Evolutionary conservation across 2,797 vertebrate genomes (phyloP).

Genomic region (Champsocephalus esox): DNA sequence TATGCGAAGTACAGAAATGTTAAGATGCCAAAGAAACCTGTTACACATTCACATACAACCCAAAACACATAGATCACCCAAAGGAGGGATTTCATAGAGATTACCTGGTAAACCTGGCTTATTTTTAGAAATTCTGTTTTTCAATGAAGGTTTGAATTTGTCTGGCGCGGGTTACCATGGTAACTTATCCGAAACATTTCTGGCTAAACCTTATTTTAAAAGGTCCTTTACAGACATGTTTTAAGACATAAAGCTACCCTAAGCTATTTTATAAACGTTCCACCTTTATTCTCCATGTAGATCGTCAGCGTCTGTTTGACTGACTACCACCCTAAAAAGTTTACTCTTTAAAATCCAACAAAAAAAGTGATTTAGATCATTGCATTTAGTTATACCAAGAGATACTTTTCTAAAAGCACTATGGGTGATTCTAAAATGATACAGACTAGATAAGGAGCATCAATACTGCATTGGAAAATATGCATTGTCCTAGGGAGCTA

Average conservation of each 20-base stretch:
- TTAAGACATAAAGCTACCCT: neutral
- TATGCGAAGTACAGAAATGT: neutral
- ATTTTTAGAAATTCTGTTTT: neutral
- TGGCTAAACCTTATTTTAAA: neutral
- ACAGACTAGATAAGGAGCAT: neutral
- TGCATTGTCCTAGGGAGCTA: no score
- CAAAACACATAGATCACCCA: neutral
- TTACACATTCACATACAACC: neutral
- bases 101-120: neutral
- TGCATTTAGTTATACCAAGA: neutral
- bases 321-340: neutral
- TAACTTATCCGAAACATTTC: neutral
- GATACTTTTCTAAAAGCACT: neutral
- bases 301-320: neutral
- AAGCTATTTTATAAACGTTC: neutral
- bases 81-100: neutral
- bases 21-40: neutral
- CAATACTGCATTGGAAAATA: neutral
- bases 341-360: neutral
- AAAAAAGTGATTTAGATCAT: neutral
- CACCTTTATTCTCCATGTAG: neutral
- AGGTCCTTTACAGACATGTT: neutral
- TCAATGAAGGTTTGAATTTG: neutral
- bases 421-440: neutral
- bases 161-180: neutral